phyloP scores from a whole-genome alignment of 2,797 vertebrate species.

The Gymnocypris eckloni region DNA sequence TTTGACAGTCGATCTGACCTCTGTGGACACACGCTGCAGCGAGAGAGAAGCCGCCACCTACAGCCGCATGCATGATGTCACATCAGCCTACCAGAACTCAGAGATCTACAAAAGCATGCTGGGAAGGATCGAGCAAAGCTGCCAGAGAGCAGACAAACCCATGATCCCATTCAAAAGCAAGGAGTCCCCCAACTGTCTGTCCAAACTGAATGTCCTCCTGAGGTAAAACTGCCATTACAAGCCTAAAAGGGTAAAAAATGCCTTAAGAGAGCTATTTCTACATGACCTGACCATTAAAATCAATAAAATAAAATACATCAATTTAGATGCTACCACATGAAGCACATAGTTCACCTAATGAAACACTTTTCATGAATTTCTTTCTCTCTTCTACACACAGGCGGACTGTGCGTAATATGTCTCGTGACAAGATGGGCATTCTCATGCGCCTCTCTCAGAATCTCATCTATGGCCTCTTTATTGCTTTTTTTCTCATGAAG shows the following conservation, averaged over 20 bases:
- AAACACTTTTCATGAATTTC: background rate
- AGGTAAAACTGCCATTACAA: conserved; percentile 73
- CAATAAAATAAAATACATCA: background rate
- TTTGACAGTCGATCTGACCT: conserved; percentile 90
- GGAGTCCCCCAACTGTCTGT: conserved; percentile 81
- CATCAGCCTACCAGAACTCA: conserved; percentile 83
- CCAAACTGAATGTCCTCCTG: conserved; percentile 86
- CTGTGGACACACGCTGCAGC: conserved; percentile 91
- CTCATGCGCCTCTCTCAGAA: conserved; percentile 94
- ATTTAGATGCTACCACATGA: background rate
- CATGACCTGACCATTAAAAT: background rate
- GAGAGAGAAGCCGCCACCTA: conserved; percentile 90
- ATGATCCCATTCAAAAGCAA: conserved; percentile 90
- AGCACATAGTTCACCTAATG: background rate
- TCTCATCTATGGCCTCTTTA: conserved; percentile 87
- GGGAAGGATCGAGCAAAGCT: conserved; percentile 77
- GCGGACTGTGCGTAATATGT: conserved; percentile 85
- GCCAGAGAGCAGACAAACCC: conserved; percentile 74
- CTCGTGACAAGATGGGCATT: conserved; percentile 88
- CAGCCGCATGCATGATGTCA: conserved; percentile 86
- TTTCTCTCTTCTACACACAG: conserved; percentile 67
- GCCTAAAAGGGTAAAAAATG: background rate
- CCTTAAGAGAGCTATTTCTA: background rate
- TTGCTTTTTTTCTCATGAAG: conserved; percentile 88
- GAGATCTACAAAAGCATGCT: conserved; percentile 80